Evolutionary conservation across 64 coral and sea anemone species (phyloP).

Genomic region (Porites lutea): DNA sequence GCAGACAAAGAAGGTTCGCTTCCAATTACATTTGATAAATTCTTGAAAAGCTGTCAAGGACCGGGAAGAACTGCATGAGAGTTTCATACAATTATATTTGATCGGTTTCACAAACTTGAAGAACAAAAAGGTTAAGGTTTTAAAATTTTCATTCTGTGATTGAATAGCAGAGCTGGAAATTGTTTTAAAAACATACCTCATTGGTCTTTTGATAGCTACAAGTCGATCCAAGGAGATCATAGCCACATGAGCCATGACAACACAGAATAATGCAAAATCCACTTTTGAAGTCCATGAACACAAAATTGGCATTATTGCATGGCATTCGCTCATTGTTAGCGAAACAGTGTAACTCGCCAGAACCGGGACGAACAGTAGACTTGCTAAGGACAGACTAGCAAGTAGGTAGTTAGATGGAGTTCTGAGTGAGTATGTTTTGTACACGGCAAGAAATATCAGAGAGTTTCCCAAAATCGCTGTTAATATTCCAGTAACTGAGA

Average conservation of each 20-base stretch:
- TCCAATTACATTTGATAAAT: too few species aligned
- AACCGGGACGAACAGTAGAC: constrained; percentile 13
- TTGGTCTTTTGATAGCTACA: constrained; percentile 9
- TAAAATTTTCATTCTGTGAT: too few species aligned
- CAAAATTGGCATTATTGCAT: not conserved
- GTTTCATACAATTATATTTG: too few species aligned
- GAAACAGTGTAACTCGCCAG: constrained; percentile 1
- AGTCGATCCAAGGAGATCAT: constrained; percentile 39
- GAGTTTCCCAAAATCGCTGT: not conserved
- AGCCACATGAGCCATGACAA: constrained; percentile 1
- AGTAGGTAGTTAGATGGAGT: constrained; percentile 23
- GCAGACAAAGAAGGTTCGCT: too few species aligned
- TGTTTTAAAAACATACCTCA: not conserved
- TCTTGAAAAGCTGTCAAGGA: too few species aligned
- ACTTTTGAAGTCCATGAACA: not conserved
- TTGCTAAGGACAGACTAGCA: constrained; percentile 11
- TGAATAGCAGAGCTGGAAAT: not conserved
- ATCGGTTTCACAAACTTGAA: too few species aligned
- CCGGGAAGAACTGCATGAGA: too few species aligned
- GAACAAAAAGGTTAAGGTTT: too few species aligned
- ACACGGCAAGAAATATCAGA: constrained; percentile 4
- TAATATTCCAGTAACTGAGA: not conserved
- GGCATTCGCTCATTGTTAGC: constrained; percentile 3
- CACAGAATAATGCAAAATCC: constrained; percentile 26
- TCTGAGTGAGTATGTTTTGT: constrained; percentile 5